Base-by-base conservation (phyloP, 1,140 invertebrate genomes). In the Zaprionus inermis region DNA sequence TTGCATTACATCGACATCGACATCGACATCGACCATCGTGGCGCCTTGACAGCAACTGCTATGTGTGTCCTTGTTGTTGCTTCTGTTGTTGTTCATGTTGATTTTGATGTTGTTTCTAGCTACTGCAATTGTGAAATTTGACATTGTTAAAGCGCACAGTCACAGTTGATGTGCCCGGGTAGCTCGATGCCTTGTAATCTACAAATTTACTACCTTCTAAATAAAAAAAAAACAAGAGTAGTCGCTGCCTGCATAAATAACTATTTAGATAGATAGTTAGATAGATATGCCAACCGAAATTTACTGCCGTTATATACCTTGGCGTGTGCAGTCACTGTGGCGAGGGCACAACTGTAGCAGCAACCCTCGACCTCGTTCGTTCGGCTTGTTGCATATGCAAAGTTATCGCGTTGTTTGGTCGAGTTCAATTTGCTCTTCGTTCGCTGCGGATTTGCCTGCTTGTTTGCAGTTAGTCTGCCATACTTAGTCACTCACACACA, bases 41-140 rank as follows among this genome's bases (percentile, higher is more conserved):
- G 54, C 30, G 61, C 61, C 69, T 66, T 72, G 68, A 64, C 49
- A 59, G 67, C 55, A 72, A 72, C 67, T 72, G 63, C 44, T 60
- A 44, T 67, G 63, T 60, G 56, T 66, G 74, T 76, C 70, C 74
- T 76, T 76, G 74, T 63, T 70, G 46, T 58, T 58, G 14, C 46
- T 61, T 49, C 61, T 56, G 12, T 36, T 57, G 14, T 30, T 32
- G 22, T 28, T 54, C 20, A 28, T 44, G 55, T 55, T 68, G 64
- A 49, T 73, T 24, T 46, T 63, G 60, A 36, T 49, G 32, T 67
- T 58, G 54, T 54, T 22, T 28, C 36, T 57, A 32, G 56, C 69
- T 73, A 68, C 71, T 73, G 75, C 70, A 77, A 69, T 77, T 68
- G 57, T 76, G 71, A 72, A 77, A 77, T 73, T 69, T 77, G 75